Base-by-base conservation (phyloP, 2,888 invertebrate genomes). In the Pteria penguin region DNA sequence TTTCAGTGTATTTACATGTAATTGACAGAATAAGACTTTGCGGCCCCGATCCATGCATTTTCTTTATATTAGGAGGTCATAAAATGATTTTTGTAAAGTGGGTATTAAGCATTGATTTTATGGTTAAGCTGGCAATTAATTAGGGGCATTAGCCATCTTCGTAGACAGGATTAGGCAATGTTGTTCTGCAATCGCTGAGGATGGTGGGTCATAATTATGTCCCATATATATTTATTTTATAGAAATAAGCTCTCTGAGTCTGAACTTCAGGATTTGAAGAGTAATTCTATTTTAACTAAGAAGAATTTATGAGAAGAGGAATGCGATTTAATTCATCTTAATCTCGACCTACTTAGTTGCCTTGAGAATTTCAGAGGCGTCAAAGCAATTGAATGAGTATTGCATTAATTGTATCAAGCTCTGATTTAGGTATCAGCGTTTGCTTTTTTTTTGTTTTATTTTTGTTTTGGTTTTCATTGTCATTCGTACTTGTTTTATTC, bases 61-160 rank as follows among this genome's bases (percentile, higher is more conserved):
- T 63, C 75, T 75, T 75, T 75, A 68, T 75, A 68, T 75, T 70
- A 60, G 33, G 26, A 45, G 29, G 57, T 70, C 65, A 29, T 70
- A 58, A 65, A 75, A 75, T 75, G 26, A 27, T 75, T 69, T 69
- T 69, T 63, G 36, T 14, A 69, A 65, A 63, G 58, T 31, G 63
- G 57, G 55, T 67, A 57, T 65, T 31, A 26, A 14, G 45, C 27
- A 75, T 78, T 62, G 75, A 75, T 78, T 75, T 69, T 55, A 54
- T 70, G 66, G 68, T 57, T 63, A 75, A 66, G 65, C 65, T 67
- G 52, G 68, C 75, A 75, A 78, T 78, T 78, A 78, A 78, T 78
- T 78, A 78, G 75, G 31, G 54, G 72, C 67, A 78, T 78, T 78
- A 71, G 62, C 27, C 22, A 60, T 26, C 4, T 8, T 60, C 4